Conservation (phyloP, 1,140 invertebrate species). For the Bombus impatiens region DNA sequence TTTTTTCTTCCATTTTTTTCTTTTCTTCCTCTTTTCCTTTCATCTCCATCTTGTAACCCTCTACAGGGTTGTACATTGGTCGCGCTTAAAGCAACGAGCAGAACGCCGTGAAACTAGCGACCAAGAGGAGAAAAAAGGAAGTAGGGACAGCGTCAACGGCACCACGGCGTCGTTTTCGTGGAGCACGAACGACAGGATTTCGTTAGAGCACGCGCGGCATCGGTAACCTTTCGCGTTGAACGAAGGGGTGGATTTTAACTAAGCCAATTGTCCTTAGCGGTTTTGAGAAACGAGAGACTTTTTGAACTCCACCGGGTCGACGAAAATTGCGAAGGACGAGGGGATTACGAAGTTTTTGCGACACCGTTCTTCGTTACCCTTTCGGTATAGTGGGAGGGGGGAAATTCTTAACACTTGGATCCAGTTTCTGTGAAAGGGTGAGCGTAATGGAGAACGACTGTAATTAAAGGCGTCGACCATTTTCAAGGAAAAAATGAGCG, state of each 20-base stretch:
- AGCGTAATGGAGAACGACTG: not conserved
- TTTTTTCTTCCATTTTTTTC: not conserved
- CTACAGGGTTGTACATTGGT: slow-evolving; percentile 31
- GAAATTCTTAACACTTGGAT: not conserved
- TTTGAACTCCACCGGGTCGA: not conserved
- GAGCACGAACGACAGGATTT: not conserved
- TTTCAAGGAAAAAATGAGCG: not conserved
- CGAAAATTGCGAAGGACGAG: not conserved
- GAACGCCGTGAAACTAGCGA: not conserved
- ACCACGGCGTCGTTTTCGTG: not conserved
- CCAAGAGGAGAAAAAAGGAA: not conserved
- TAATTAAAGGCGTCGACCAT: not conserved
- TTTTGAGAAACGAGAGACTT: not conserved
- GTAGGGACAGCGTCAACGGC: not conserved
- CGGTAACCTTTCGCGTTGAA: slow-evolving; percentile 5
- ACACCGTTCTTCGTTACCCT: not conserved
- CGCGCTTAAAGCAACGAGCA: slow-evolving; percentile 3
- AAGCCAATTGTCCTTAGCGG: slow-evolving; percentile 7
- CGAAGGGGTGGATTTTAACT: not conserved
- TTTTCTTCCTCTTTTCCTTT: not conserved
- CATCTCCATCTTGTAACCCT: slow-evolving; percentile 2
- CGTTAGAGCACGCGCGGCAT: not conserved
- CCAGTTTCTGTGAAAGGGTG: not conserved
- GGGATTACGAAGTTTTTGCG: not conserved
- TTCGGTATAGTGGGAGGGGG: fast-evolving